A percentile compares a stretch with the other conserved stretches of the same genome.
phyloP scores from a whole-genome alignment of 2,888 invertebrate genomes.

The Tricholauxania praeusta region DNA sequence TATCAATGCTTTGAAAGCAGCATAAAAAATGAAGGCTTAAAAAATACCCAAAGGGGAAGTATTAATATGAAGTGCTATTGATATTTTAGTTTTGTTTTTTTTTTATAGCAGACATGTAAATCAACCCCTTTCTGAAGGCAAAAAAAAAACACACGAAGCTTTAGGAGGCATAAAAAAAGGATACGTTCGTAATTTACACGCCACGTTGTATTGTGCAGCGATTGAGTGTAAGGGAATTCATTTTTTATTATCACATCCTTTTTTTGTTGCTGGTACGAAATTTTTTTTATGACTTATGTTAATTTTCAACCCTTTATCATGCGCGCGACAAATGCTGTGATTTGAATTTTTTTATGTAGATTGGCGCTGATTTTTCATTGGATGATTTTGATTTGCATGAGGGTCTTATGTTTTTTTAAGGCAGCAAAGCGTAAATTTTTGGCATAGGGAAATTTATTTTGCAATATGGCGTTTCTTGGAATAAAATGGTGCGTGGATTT shows the following conservation, averaged over 20 bases:
- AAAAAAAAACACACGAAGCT: too few species aligned
- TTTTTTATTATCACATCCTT: constrained; percentile 13
- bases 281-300: constrained; percentile 41
- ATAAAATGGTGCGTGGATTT: not conserved
- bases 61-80: constrained; percentile 58
- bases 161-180: constrained; percentile 20
- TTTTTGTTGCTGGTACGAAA: too few species aligned
- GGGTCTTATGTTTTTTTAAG: not conserved
- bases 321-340: constrained; percentile 27
- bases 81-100: not conserved
- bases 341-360: constrained; percentile 37
- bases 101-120: constrained; percentile 54
- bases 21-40: constrained; percentile 44
- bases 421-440: too few species aligned
- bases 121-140: constrained; percentile 56
- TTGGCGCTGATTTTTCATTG: constrained; percentile 28
- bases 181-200: too few species aligned
- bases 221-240: constrained; percentile 16
- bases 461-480: not conserved
- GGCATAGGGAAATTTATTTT: not conserved
- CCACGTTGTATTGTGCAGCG: not conserved
- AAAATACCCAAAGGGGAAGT: constrained; percentile 32
- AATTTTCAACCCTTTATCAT: constrained; percentile 48
- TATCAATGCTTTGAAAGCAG: constrained; percentile 22
- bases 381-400: constrained; percentile 28